Evolutionary conservation across 2,113 vertebrate species (phyloP), one percentile per base, ranked within the genome.

Genomic region (Rynchops niger): DNA sequence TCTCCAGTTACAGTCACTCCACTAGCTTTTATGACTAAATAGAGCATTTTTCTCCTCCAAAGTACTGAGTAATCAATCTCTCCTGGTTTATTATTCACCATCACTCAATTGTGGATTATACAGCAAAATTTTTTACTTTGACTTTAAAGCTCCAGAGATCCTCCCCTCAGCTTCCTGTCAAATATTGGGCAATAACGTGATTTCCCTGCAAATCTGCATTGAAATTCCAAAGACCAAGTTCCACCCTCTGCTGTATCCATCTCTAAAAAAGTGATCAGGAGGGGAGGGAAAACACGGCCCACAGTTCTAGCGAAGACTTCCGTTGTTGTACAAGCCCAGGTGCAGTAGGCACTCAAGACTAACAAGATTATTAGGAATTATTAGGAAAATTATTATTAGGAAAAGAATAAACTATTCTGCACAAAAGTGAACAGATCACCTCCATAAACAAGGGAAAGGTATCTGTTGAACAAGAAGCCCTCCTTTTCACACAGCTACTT

Each of bases 191-290:
- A 95, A 82, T 74, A 53, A 95, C 45, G 91, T 92, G 88, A 87
- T 95, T 90, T 88, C 82, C 65, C 42, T 58, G 86, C 45, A 93
- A 93, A 96, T 56, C 78, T 58, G 82, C 70, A 87, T 92, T 82
- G 53, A 74, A 50, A 82, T 95, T 88, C 91, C 95, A 79, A 70
- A 93, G 82, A 52, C 10, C 43, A 14, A 73, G 63, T n/a, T 29
- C 79, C 53, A 3, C 52, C 32, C 77, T 77, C 34, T 36, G 62
- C 82, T 73, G 78, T 3, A 42, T 17, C 42, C 82, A 59, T 9
- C 45, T 26, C 11, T 17, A 15, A 19, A 22, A 79, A 26, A 66
- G 65, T 2, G 17, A 77, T 42, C 0, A 43, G 49, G 11, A 74
- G 20, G 17, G 7, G 23, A 77, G 21, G 25, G 49, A 36, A 86